phyloP scores from a whole-genome alignment of 2,113 vertebrate species.

The Tringa solitaria region DNA sequence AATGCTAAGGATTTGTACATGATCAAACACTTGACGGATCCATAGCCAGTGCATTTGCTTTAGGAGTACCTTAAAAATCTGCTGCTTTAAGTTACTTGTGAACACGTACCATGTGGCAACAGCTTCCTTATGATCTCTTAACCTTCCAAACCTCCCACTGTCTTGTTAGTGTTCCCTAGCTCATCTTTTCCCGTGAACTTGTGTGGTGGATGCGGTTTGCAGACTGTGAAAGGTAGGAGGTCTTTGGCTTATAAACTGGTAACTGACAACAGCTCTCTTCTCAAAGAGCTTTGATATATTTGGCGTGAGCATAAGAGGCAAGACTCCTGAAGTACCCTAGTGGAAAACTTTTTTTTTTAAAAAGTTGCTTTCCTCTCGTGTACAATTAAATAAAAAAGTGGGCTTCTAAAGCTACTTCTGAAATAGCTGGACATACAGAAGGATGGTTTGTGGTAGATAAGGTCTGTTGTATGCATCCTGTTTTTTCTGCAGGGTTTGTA shows the following conservation, averaged over 20 bases:
- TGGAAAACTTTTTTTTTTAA: background rate
- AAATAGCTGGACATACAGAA: background rate
- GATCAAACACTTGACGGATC: background rate
- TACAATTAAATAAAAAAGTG: background rate
- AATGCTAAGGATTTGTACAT: background rate
- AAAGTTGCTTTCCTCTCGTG: background rate
- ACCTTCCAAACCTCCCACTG: background rate
- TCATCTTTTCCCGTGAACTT: background rate
- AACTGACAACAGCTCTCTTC: background rate
- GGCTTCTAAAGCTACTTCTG: background rate
- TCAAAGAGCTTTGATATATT: background rate
- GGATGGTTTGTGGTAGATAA: background rate
- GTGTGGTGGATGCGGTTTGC: background rate
- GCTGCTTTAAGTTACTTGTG: background rate
- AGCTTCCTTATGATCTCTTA: background rate
- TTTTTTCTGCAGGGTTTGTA: background rate
- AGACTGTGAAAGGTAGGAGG: background rate
- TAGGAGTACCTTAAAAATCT: background rate
- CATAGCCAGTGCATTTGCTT: background rate
- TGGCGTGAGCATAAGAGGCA: background rate
- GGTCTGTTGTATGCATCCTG: background rate
- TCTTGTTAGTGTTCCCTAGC: background rate
- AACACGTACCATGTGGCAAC: background rate
- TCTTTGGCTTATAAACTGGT: background rate
- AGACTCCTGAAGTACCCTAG: background rate